Evolutionary conservation across 2,888 invertebrate species (phyloP).

Genomic region (Ophion slaviceki): DNA sequence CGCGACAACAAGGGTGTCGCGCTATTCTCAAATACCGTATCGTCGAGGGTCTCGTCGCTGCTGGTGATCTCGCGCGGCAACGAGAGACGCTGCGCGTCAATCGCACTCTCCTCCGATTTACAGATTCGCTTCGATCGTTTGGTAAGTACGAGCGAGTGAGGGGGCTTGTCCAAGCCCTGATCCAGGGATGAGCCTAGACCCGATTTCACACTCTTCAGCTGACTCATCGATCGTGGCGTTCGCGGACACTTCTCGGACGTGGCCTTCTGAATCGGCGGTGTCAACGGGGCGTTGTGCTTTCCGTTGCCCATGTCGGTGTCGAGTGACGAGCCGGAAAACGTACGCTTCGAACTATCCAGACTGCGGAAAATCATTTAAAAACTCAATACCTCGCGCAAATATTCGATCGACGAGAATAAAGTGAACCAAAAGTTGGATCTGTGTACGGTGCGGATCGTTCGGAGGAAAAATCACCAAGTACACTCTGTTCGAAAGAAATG

Average conservation of each 20-base stretch:
- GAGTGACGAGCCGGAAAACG: conserved; percentile 82
- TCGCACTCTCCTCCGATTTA: conserved; percentile 82
- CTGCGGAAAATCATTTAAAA: conserved; percentile 68
- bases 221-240: conserved; percentile 77
- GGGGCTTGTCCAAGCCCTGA: conserved; percentile 80
- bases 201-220: conserved; percentile 77
- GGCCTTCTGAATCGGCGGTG: conserved; percentile 79
- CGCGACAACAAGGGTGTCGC: conserved; percentile 16
- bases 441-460: too few species aligned
- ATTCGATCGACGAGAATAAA: neutral
- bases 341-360: conserved; percentile 81
- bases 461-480: neutral
- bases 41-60: conserved; percentile 78
- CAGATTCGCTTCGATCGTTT: conserved; percentile 80
- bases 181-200: conserved; percentile 81
- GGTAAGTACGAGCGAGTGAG: conserved; percentile 73
- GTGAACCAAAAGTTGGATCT: neutral
- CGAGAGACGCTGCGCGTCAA: conserved; percentile 77
- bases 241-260: conserved; percentile 79
- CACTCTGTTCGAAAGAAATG: neutral
- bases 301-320: conserved; percentile 79
- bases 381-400: neutral
- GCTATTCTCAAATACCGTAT: conserved; percentile 69
- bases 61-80: conserved; percentile 75
- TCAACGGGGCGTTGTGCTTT: conserved; percentile 74